Conservation (phyloP, 2,113 vertebrate genomes). For the Acanthisitta chloris region DNA sequence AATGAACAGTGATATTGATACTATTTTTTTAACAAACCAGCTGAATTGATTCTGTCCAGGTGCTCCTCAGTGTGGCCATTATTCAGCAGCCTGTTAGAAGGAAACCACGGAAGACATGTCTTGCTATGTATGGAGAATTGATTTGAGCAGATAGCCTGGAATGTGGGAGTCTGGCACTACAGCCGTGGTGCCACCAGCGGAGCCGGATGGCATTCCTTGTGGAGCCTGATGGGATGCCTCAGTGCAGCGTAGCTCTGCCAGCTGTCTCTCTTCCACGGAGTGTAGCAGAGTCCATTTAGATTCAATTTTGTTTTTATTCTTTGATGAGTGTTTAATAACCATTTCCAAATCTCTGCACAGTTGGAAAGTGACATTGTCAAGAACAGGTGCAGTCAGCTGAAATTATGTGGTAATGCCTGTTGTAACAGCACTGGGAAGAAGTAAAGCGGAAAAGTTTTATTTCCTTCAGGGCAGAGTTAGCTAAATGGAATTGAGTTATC, state of each 20-base stretch:
- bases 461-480: background rate
- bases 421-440: conserved; percentile 16
- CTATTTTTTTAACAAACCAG: background rate
- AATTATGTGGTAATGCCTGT: conserved; percentile 26
- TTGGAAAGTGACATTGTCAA: conserved; percentile 56
- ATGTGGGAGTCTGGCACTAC: background rate
- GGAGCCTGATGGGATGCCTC: background rate
- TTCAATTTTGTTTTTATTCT: conserved; percentile 63
- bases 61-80: background rate
- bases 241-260: conserved; percentile 6
- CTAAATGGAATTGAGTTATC: background rate
- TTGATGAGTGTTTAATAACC: conserved; percentile 66
- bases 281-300: conserved; percentile 39
- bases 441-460: background rate
- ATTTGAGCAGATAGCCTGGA: background rate
- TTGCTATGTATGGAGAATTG: background rate
- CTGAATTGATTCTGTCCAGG: background rate
- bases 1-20: background rate
- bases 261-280: conserved; percentile 39
- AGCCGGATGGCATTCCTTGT: background rate
- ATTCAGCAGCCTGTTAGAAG: background rate
- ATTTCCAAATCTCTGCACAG: conserved; percentile 55
- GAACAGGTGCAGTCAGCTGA: conserved; percentile 58
- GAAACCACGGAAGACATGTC: background rate
- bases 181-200: background rate